phyloP scores from a whole-genome alignment of 2,888 invertebrate genomes.

The Cybosia mesomella region DNA sequence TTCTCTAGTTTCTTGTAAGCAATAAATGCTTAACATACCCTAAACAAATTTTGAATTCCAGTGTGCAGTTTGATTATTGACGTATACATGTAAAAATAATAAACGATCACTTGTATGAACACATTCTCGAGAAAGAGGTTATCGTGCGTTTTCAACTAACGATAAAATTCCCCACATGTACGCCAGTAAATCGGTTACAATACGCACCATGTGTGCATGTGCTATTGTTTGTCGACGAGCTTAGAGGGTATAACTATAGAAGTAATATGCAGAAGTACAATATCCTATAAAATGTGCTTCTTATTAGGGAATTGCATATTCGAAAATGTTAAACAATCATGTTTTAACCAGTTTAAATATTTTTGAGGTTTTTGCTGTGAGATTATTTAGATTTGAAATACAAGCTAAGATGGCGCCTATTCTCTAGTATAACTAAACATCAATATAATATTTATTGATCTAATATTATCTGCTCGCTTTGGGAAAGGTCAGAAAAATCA shows the following conservation, averaged over 20 bases:
- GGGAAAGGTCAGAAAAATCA: too few relatives aligned
- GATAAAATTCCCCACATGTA: conserved; percentile 39
- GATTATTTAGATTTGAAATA: too few relatives aligned
- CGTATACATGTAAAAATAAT: conserved; percentile 17
- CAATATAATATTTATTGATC: background rate
- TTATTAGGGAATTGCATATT: background rate
- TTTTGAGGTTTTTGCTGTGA: too few relatives aligned
- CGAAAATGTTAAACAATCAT: background rate
- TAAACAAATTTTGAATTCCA: background rate
- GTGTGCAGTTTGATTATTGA: background rate
- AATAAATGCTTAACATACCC: background rate
- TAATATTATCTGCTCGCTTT: background rate
- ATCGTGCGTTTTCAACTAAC: conserved; percentile 39
- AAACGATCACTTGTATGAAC: conserved; percentile 11
- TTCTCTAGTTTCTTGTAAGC: background rate
- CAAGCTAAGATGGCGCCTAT: too few relatives aligned
- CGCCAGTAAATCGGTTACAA: conserved; percentile 22
- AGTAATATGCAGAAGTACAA: conserved; percentile 14
- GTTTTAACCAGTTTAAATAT: background rate
- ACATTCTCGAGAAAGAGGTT: conserved; percentile 42
- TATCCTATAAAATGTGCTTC: background rate
- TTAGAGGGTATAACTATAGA: conserved; percentile 14
- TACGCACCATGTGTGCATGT: conserved; percentile 47
- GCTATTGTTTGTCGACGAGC: conserved; percentile 40
- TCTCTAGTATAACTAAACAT: too few relatives aligned